phyloP scores from a whole-genome alignment of 2,797 vertebrate genomes.

The Clangula hyemalis region DNA sequence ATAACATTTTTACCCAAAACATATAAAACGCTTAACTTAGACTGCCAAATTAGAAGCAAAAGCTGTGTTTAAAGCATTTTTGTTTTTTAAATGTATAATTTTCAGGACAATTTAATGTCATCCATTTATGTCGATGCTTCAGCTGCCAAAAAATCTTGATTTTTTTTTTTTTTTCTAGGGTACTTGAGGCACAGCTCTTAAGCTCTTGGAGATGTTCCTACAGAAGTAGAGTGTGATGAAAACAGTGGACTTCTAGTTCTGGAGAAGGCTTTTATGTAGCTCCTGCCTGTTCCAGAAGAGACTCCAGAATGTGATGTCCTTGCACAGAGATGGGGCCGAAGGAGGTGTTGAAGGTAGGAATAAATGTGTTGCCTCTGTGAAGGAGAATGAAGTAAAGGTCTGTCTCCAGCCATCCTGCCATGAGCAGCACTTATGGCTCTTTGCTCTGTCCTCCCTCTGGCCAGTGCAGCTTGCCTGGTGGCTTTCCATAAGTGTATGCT shows the following conservation, averaged over 20 bases:
- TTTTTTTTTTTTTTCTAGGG: neutral
- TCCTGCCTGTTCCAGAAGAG: neutral
- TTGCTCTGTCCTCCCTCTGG: neutral
- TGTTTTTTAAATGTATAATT: neutral
- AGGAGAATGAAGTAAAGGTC: neutral
- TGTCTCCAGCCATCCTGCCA: neutral
- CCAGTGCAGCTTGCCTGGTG: neutral
- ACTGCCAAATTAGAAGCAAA: neutral
- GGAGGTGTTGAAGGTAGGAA: neutral
- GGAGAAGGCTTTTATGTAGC: neutral
- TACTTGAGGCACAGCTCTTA: neutral
- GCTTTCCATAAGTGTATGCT: rapidly evolving
- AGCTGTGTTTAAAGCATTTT: neutral
- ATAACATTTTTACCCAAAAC: neutral
- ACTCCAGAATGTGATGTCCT: neutral
- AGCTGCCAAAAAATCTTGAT: neutral
- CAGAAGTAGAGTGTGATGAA: neutral
- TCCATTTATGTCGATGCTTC: neutral
- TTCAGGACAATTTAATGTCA: neutral
- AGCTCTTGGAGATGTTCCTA: neutral
- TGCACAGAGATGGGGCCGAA: neutral
- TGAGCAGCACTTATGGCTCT: neutral
- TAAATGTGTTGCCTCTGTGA: neutral
- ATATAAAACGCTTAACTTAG: neutral
- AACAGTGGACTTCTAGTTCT: neutral